phyloP scores from a whole-genome alignment of 2,888 invertebrate species.

The Ectemnius continuus region DNA sequence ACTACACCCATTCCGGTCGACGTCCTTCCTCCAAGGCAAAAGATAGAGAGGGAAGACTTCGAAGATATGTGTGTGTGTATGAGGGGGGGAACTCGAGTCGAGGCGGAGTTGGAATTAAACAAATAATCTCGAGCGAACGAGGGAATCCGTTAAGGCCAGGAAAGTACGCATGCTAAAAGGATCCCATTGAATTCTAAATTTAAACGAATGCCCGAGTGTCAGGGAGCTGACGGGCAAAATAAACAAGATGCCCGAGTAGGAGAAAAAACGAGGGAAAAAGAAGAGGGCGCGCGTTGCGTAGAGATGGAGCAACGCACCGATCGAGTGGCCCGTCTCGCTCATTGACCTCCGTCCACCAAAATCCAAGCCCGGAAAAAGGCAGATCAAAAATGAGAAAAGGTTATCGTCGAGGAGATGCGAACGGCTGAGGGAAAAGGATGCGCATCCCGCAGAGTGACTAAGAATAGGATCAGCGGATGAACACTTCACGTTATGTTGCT shows the following conservation, averaged over 20 bases:
- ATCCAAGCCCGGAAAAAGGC: neutral
- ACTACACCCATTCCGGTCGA: too few species aligned
- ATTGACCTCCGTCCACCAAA: constrained; percentile 1
- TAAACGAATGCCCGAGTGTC: constrained; percentile 76
- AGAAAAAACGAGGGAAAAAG: constrained; percentile 35
- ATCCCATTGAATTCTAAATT: constrained; percentile 79
- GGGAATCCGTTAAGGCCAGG: constrained; percentile 72
- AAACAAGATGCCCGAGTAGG: constrained; percentile 72
- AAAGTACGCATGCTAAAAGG: constrained; percentile 75
- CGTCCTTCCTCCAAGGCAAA: neutral
- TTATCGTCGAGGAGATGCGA: neutral
- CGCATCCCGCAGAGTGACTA: constrained; percentile 4
- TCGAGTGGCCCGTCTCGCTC: neutral
- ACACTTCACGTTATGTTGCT: constrained; percentile 1
- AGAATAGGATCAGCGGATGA: neutral
- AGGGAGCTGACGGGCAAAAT: constrained; percentile 75
- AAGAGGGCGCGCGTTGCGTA: neutral
- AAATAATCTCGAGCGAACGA: constrained; percentile 71
- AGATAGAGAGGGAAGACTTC: constrained; percentile 17
- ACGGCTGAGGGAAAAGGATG: neutral
- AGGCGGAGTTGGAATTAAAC: constrained; percentile 73
- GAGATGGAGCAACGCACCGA: constrained; percentile 24
- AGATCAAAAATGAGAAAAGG: neutral
- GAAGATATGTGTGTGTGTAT: neutral
- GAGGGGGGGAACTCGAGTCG: constrained; percentile 50